Evolutionary conservation across 2,113 vertebrate species (phyloP).

Genomic region (Tringa solitaria): DNA sequence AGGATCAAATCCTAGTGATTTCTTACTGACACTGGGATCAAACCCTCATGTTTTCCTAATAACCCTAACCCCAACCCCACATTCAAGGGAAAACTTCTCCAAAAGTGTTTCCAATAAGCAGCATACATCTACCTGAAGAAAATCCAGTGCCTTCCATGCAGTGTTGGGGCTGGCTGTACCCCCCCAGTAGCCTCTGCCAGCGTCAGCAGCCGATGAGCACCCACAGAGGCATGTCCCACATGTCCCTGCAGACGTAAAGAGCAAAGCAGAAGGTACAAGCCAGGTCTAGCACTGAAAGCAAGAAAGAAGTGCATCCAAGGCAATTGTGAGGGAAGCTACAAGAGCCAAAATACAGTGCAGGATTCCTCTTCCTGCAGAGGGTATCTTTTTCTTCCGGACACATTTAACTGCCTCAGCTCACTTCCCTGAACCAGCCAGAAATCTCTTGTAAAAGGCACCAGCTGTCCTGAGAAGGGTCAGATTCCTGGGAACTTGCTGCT

Average conservation of each 20-base stretch:
- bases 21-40: background rate
- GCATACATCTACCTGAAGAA: background rate
- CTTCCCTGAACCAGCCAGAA: background rate
- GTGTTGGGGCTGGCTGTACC: fast-evolving
- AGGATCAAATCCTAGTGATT: background rate
- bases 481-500: background rate
- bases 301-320: background rate
- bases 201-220: background rate
- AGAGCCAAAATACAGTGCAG: background rate
- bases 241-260: background rate
- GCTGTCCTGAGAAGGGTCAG: background rate
- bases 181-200: background rate
- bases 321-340: background rate
- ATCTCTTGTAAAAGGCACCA: background rate
- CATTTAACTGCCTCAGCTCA: background rate
- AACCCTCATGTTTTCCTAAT: background rate
- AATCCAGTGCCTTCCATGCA: background rate
- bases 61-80: background rate
- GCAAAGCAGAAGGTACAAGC: background rate
- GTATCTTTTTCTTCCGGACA: background rate
- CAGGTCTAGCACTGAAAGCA: background rate
- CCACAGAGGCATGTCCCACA: background rate
- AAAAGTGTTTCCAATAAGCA: background rate
- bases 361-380: background rate
- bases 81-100: background rate